phyloP scores from a whole-genome alignment of 2,888 invertebrate species.

The Heliconius cydno region DNA sequence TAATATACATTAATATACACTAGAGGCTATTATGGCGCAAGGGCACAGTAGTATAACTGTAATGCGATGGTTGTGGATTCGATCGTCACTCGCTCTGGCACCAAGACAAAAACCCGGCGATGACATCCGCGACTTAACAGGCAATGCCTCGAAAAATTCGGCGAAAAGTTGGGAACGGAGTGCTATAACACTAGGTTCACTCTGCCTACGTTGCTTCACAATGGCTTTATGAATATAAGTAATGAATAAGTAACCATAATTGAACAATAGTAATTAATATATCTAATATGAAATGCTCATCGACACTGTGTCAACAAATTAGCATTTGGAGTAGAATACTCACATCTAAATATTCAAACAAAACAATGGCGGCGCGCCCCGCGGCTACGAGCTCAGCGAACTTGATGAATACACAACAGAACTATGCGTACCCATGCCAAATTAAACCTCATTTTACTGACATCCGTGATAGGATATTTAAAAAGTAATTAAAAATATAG shows the following conservation, averaged over 20 bases:
- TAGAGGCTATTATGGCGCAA: no score
- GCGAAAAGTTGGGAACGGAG: no score
- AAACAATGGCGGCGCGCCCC: constrained; percentile 26
- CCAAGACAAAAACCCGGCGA: no score
- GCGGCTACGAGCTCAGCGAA: constrained; percentile 24
- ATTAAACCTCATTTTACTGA: constrained; percentile 10
- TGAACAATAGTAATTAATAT: constrained; percentile 4
- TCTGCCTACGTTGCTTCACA: no score
- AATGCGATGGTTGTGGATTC: no score
- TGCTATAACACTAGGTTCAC: no score
- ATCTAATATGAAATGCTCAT: constrained; percentile 7
- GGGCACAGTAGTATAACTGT: no score
- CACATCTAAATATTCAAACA: constrained; percentile 27
- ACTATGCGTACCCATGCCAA: constrained; percentile 6
- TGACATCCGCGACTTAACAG: no score
- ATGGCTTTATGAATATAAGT: background rate
- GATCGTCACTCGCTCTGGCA: no score
- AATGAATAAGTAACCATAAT: background rate
- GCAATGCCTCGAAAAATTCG: no score
- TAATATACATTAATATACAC: no score
- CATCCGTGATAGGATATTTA: background rate
- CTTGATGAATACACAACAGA: constrained; percentile 24
- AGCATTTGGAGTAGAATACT: constrained; percentile 18
- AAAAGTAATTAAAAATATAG: background rate
- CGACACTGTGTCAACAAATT: constrained; percentile 19